These are phyloP conservation scores for Emmelina monodactyla DNA, from an alignment of 2,888 invertebrate species.

Conservation along the genomic window DNA sequence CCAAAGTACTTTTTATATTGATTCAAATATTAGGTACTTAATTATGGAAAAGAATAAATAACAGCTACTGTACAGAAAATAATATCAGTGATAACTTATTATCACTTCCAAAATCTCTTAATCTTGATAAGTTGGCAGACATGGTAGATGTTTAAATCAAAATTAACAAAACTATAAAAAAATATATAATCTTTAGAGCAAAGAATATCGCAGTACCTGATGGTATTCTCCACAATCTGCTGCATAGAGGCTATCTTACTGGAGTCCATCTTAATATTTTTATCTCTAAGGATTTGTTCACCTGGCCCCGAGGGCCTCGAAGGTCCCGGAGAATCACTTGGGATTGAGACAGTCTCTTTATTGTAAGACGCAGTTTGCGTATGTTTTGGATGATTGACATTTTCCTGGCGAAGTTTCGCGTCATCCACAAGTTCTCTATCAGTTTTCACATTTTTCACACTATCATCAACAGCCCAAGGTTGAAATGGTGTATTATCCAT, in stretches of 20 bases:
- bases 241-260: constrained; percentile 63
- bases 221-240: constrained; percentile 70
- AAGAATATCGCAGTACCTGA: no score
- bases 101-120: no score
- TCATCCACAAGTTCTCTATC: constrained; percentile 60
- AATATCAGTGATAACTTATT: no score
- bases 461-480: constrained; percentile 58
- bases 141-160: no score
- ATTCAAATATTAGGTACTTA: no score
- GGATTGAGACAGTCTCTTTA: constrained; percentile 55
- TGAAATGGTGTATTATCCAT: constrained; percentile 63
- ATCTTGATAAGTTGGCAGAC: no score
- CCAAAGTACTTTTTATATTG: no score
- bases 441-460: constrained; percentile 55
- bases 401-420: constrained; percentile 66
- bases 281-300: constrained; percentile 28
- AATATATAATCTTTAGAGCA: no score
- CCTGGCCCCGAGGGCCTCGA: constrained; percentile 36
- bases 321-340: constrained; percentile 46
- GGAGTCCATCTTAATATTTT: constrained; percentile 54
- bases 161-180: no score
- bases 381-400: constrained; percentile 65
- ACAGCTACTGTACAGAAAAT: no score
- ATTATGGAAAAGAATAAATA: no score
- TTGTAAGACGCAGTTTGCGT: constrained; percentile 66